These are phyloP conservation scores for Netelia melanura DNA, from an alignment of 2,888 invertebrate genomes.

Conservation along the genomic window DNA sequence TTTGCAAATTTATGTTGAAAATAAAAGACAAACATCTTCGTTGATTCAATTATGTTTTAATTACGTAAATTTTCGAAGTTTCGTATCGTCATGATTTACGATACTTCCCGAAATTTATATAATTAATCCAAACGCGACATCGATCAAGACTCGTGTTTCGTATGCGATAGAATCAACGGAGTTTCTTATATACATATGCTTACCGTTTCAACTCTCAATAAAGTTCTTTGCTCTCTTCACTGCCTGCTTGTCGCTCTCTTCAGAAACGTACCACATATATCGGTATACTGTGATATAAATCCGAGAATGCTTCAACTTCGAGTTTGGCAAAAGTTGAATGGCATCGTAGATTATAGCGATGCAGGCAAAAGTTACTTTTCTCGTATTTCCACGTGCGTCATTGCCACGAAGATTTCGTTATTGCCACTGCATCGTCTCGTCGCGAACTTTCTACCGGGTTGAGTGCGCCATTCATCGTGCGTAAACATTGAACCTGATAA, in stretches of 20 bases:
- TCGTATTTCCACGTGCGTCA: slow-evolving; percentile 35
- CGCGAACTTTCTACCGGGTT: slow-evolving; percentile 41
- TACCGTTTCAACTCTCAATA: too few species aligned
- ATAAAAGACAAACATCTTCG: too few species aligned
- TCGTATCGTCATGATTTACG: too few species aligned
- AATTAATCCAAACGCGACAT: too few species aligned
- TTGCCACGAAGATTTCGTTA: slow-evolving; percentile 47
- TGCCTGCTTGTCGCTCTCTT: background rate
- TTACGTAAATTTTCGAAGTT: too few species aligned
- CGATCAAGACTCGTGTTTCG: too few species aligned
- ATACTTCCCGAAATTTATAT: too few species aligned
- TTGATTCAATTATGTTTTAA: too few species aligned
- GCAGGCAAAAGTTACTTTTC: slow-evolving; percentile 38
- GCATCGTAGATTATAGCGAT: slow-evolving; percentile 50
- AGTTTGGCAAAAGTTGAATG: slow-evolving; percentile 52
- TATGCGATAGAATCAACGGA: too few species aligned
- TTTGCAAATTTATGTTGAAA: too few species aligned
- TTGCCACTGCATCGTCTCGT: slow-evolving; percentile 18
- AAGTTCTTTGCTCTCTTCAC: too few species aligned
- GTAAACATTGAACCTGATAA: background rate
- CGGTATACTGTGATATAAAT: background rate
- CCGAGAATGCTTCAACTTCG: slow-evolving; percentile 35
- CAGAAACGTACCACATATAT: background rate
- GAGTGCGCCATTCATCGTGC: background rate
- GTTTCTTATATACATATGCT: too few species aligned